Evolutionary conservation across 1,140 invertebrate genomes (phyloP).

Genomic region (Drosophila ficusphila): DNA sequence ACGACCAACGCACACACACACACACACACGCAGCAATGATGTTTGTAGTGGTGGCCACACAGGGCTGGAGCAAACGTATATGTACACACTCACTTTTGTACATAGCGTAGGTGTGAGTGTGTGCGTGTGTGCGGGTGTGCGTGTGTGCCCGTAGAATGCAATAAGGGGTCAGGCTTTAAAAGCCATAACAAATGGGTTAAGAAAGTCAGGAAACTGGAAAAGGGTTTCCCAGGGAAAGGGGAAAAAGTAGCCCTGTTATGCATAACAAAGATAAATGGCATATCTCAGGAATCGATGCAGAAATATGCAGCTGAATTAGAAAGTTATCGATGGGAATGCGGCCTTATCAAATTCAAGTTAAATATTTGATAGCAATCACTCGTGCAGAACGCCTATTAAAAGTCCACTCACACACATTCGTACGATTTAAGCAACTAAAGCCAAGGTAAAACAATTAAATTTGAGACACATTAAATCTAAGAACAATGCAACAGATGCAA

Average conservation of each 20-base stretch:
- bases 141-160: slow-evolving; percentile 35
- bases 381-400: not conserved
- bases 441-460: slow-evolving; percentile 5
- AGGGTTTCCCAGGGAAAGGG: not conserved
- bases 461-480: not conserved
- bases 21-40: not conserved
- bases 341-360: slow-evolving; percentile 13
- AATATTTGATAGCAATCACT: slow-evolving; percentile 19
- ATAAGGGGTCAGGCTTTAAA: slow-evolving; percentile 56
- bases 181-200: slow-evolving; percentile 59
- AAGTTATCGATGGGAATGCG: slow-evolving; percentile 32
- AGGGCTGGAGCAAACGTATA: slow-evolving; percentile 28
- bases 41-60: slow-evolving; percentile 18
- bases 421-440: slow-evolving; percentile 15
- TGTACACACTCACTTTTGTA: not conserved
- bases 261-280: slow-evolving; percentile 62
- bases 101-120: not conserved
- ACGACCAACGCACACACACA: slow-evolving; percentile 19
- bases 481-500: not conserved
- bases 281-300: slow-evolving; percentile 49
- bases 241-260: slow-evolving; percentile 25
- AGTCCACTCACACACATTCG: not conserved
- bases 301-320: slow-evolving; percentile 44
- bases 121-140: not conserved
- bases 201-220: slow-evolving; percentile 22